These are phyloP conservation scores for Orthosia gothica DNA, from an alignment of 2,888 invertebrate genomes.

Conservation along the genomic window DNA sequence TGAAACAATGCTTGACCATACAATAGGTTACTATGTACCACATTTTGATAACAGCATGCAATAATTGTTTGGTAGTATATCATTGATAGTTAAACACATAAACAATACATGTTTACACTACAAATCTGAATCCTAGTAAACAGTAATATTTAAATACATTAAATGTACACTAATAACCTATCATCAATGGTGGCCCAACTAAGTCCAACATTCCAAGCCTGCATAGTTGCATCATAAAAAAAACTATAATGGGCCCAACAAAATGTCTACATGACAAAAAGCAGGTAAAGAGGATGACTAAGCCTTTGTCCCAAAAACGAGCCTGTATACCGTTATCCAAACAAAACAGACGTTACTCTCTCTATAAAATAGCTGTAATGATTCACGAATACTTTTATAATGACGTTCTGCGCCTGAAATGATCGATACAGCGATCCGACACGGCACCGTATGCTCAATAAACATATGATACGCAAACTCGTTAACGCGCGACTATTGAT, in stretches of 20 bases:
- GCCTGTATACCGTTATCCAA: conserved; percentile 87
- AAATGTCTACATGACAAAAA: conserved; percentile 82
- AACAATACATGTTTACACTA: conserved; percentile 66
- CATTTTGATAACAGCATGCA: conserved; percentile 49
- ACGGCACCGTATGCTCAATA: conserved; percentile 77
- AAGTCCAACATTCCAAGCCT: conserved; percentile 50
- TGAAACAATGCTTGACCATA: conserved; percentile 38
- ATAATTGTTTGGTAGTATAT: conserved; percentile 53
- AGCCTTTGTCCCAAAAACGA: conserved; percentile 89
- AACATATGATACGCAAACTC: conserved; percentile 77
- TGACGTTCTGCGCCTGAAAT: conserved; percentile 78
- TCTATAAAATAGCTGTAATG: conserved; percentile 84
- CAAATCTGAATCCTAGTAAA: conserved; percentile 58
- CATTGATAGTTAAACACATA: conserved; percentile 51
- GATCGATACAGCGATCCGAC: conserved; percentile 85
- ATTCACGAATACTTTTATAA: conserved; percentile 75
- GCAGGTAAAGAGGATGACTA: conserved; percentile 86
- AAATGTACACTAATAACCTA: conserved; percentile 50
- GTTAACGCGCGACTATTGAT: conserved; percentile 52
- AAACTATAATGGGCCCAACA: conserved; percentile 69
- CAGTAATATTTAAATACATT: conserved; percentile 47
- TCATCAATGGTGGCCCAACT: conserved; percentile 59
- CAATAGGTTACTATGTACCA: conserved; percentile 45
- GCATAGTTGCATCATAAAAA: conserved; percentile 66
- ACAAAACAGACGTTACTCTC: conserved; percentile 85